phyloP scores from a whole-genome alignment of 2,888 invertebrate genomes.

The Neria commutata region DNA sequence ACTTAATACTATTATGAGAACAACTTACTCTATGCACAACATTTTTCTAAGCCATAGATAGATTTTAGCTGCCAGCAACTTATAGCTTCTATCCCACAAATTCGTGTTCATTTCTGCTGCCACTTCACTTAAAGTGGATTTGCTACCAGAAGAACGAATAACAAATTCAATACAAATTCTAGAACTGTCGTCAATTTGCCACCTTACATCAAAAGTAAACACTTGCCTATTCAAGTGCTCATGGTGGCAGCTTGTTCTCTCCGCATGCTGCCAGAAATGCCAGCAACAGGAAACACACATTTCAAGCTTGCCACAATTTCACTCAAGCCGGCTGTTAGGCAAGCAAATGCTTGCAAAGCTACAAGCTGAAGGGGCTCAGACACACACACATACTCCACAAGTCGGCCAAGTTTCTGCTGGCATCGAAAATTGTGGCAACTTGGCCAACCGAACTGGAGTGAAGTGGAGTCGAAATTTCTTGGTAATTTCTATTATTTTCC shows the following conservation, averaged over 20 bases:
- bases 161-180: too few relatives aligned
- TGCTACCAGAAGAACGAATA: too few relatives aligned
- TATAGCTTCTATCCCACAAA: too few relatives aligned
- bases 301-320: slow-evolving; percentile 16
- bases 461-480: slow-evolving; percentile 41
- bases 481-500: slow-evolving; percentile 56
- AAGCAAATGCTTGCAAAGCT: not conserved
- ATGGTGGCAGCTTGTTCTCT: slow-evolving; percentile 3
- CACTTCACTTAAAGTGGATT: too few relatives aligned
- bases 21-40: too few relatives aligned
- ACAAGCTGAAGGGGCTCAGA: not conserved
- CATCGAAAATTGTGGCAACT: slow-evolving; percentile 10
- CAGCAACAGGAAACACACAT: not conserved
- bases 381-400: not conserved
- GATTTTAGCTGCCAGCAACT: too few relatives aligned
- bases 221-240: slow-evolving; percentile 44
- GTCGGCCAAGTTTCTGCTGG: not conserved
- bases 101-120: too few relatives aligned
- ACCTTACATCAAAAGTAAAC: slow-evolving; percentile 48
- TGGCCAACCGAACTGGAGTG: slow-evolving; percentile 15
- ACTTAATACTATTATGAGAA: too few relatives aligned
- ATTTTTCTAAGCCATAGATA: too few relatives aligned
- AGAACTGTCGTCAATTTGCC: slow-evolving; percentile 49
- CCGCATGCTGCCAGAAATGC: not conserved
- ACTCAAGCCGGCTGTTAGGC: not conserved